Evolutionary conservation across 1,140 invertebrate species (phyloP).

Genomic region (Zaprionus vittiger): DNA sequence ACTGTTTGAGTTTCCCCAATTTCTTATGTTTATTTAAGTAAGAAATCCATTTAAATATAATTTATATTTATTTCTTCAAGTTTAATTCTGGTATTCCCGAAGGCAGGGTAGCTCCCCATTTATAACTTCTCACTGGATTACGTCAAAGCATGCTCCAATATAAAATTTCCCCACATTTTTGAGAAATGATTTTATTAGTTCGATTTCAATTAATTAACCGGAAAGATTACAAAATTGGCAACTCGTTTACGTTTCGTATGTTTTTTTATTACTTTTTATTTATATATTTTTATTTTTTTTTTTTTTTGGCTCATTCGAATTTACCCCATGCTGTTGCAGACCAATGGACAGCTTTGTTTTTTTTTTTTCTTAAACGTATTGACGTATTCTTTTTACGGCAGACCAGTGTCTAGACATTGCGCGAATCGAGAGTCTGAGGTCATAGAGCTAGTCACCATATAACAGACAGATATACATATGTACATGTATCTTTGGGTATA

Average conservation of each 20-base stretch:
- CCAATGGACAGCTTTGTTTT: slow-evolving; percentile 65
- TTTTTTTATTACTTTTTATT: slow-evolving; percentile 15
- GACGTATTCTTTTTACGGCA: slow-evolving; percentile 66
- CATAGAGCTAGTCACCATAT: slow-evolving; percentile 57
- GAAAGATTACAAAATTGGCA: slow-evolving; percentile 46
- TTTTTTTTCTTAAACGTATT: slow-evolving; percentile 58
- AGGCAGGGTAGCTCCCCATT: neutral
- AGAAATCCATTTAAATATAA: neutral
- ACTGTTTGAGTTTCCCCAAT: neutral
- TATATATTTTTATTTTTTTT: slow-evolving; percentile 2
- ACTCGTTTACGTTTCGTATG: slow-evolving; percentile 24
- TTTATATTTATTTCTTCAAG: neutral
- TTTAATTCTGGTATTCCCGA: neutral
- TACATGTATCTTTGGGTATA: slow-evolving; percentile 18
- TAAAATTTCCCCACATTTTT: neutral
- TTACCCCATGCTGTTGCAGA: slow-evolving; percentile 50
- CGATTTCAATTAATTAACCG: slow-evolving; percentile 15
- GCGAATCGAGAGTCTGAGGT: slow-evolving; percentile 67
- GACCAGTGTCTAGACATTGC: slow-evolving; percentile 72
- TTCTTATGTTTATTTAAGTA: neutral
- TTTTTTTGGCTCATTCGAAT: slow-evolving; percentile 3
- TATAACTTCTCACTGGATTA: neutral
- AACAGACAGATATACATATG: slow-evolving; percentile 20
- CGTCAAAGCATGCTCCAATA: neutral
- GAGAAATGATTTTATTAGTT: slow-evolving; percentile 9